Evolutionary conservation across 2,113 vertebrate species (phyloP).

Genomic region (Notarius lentiginosus): DNA sequence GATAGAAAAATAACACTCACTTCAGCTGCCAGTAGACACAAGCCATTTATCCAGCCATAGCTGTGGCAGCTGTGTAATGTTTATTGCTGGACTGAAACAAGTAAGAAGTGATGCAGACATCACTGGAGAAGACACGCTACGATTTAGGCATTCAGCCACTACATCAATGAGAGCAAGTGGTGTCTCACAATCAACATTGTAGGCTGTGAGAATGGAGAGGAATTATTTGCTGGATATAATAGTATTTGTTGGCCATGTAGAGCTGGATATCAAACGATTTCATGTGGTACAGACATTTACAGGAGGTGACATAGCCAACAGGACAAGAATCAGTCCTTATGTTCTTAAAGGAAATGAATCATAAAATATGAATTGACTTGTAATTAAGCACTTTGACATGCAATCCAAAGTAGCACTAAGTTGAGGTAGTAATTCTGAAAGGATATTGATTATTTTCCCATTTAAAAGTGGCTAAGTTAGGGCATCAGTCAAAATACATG

Average conservation of each 20-base stretch:
- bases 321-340: not conserved
- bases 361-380: too few relatives aligned
- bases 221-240: not conserved
- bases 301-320: not conserved
- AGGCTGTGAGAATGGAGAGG: not conserved
- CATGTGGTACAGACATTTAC: not conserved
- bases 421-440: too few relatives aligned
- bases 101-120: not conserved
- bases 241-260: not conserved
- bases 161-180: not conserved
- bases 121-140: not conserved
- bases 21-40: conserved; percentile 5
- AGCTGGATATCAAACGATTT: not conserved
- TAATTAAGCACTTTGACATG: too few relatives aligned
- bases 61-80: not conserved
- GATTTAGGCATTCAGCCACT: not conserved
- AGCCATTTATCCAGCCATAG: not conserved
- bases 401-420: too few relatives aligned
- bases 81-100: conserved; percentile 16
- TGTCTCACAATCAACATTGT: not conserved
- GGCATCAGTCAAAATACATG: too few relatives aligned
- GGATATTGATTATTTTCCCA: too few relatives aligned
- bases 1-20: conserved; percentile 12
- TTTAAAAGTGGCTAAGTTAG: too few relatives aligned
- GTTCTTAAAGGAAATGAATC: not conserved